phyloP scores from a whole-genome alignment of 2,113 vertebrate genomes.

The Brienomyrus brachyistius region DNA sequence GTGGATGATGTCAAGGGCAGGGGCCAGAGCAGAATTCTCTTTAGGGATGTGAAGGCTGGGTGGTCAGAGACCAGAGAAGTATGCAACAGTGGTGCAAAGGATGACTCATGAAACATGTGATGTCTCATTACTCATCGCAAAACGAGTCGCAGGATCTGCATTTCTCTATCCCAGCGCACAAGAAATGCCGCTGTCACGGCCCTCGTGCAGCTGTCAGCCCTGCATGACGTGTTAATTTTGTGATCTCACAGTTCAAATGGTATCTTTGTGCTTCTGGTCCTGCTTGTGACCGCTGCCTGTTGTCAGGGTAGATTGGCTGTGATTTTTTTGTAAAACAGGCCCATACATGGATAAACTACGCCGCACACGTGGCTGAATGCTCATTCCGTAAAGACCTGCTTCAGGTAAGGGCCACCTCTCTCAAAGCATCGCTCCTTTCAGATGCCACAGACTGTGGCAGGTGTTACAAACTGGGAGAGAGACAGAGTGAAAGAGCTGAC shows the following conservation, averaged over 20 bases:
- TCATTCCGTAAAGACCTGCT: neutral
- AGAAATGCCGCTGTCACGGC: neutral
- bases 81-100: neutral
- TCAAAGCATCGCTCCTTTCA: too few relatives aligned
- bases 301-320: neutral
- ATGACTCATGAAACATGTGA: slow-evolving; percentile 5
- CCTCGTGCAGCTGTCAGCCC: neutral
- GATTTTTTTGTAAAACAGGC: neutral
- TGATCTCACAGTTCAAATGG: neutral
- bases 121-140: neutral
- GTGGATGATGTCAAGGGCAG: neutral
- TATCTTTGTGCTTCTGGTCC: neutral
- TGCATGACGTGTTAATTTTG: neutral
- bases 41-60: neutral
- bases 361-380: neutral
- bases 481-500: neutral
- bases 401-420: neutral
- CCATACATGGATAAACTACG: neutral
- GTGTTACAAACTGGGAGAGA: neutral
- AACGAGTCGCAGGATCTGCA: neutral
- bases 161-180: neutral
- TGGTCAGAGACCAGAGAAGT: neutral
- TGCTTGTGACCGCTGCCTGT: neutral
- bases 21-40: neutral
- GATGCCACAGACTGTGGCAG: neutral